Evolutionary conservation across 2,113 vertebrate genomes (phyloP).

Genomic region (Chaetorhynchus papuensis): DNA sequence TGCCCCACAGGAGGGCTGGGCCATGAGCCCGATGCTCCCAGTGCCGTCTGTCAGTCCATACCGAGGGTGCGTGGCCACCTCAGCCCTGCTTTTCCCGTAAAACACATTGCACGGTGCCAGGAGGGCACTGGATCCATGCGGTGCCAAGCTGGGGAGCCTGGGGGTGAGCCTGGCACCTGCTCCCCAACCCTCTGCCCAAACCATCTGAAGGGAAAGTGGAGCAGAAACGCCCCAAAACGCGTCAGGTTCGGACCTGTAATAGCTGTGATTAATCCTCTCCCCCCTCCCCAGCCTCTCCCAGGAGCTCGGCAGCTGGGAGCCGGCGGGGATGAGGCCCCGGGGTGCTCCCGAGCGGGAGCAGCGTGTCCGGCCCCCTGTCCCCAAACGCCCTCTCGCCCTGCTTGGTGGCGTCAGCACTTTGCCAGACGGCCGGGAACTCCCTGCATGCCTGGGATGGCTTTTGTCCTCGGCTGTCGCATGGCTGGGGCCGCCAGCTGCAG

Average conservation of each 20-base stretch:
- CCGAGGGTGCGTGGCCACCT: fast-evolving
- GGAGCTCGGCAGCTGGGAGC: not conserved
- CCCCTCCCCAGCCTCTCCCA: not conserved
- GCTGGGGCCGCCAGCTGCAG: not conserved
- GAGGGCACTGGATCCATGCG: fast-evolving
- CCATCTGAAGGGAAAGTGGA: not conserved
- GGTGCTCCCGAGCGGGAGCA: not conserved
- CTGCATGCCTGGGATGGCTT: not conserved
- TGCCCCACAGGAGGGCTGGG: not conserved
- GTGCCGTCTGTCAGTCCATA: fast-evolving
- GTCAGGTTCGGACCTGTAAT: not conserved
- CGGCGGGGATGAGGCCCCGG: fast-evolving
- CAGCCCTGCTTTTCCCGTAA: not conserved
- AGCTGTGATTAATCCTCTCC: not conserved
- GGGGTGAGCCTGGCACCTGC: not conserved
- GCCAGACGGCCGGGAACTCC: not conserved
- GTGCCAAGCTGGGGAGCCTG: not conserved
- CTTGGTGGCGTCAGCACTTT: not conserved
- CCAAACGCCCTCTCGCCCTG: not conserved
- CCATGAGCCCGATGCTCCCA: fast-evolving
- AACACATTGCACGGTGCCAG: not conserved
- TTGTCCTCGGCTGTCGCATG: not conserved
- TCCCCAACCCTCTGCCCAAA: not conserved
- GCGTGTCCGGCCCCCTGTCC: not conserved
- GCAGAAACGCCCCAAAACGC: not conserved